phyloP scores from a whole-genome alignment of 2,113 vertebrate genomes.

The Cisticola juncidis region DNA sequence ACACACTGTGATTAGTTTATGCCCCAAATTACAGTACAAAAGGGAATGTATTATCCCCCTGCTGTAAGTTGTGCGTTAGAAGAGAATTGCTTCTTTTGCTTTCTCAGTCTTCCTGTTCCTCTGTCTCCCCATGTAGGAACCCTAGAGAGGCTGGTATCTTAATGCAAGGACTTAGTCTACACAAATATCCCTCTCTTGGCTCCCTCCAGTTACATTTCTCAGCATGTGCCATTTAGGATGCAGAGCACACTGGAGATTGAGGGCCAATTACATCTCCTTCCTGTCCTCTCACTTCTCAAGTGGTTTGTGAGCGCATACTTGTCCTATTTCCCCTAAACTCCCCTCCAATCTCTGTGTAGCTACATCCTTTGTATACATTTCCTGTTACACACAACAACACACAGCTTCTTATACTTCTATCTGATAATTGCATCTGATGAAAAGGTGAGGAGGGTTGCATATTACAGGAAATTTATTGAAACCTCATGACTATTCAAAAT shows the following conservation, averaged over 20 bases:
- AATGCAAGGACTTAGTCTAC: background rate
- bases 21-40: background rate
- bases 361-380: background rate
- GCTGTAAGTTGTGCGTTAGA: background rate
- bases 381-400: rapidly evolving
- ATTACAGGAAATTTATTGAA: background rate
- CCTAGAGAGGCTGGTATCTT: background rate
- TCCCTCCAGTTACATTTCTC: background rate
- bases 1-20: background rate
- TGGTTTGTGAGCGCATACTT: background rate
- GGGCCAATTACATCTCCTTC: background rate
- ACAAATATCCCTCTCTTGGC: background rate
- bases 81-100: background rate
- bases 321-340: background rate
- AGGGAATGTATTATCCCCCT: background rate
- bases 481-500: background rate
- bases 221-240: background rate
- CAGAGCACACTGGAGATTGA: background rate
- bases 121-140: background rate
- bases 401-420: background rate
- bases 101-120: background rate
- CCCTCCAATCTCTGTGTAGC: background rate
- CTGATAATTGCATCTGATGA: background rate
- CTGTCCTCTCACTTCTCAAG: background rate
- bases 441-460: background rate